A percentile compares a stretch with the other conserved stretches of the same genome.
Evolutionary conservation across 1,140 invertebrate genomes (phyloP).

Genomic region (Gryon sp.): DNA sequence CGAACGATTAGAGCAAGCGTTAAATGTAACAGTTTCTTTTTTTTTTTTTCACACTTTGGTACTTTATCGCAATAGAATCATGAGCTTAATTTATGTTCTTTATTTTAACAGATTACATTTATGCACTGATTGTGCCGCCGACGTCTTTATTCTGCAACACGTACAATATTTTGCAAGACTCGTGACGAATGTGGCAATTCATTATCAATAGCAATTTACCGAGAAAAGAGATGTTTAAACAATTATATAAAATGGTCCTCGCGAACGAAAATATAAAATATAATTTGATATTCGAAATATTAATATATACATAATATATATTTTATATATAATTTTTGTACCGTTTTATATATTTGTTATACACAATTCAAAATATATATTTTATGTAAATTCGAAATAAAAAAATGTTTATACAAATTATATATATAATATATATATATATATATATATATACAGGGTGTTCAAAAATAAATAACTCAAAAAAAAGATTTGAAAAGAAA

Average conservation of each 20-base stretch:
- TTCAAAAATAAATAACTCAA: too few relatives aligned
- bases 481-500: too few relatives aligned
- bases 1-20: conserved; percentile 58
- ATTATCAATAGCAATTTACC: conserved; percentile 43
- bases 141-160: conserved; percentile 48
- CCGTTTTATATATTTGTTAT: too few relatives aligned
- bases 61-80: conserved; percentile 26
- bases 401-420: too few relatives aligned
- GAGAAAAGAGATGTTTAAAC: conserved; percentile 42
- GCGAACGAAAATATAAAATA: too few relatives aligned
- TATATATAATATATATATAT: too few relatives aligned
- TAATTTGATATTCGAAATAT: too few relatives aligned
- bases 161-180: conserved; percentile 46
- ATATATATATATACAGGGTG: too few relatives aligned
- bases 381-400: too few relatives aligned
- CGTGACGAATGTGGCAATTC: conserved; percentile 47
- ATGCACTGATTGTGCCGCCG: conserved; percentile 52
- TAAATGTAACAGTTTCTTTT: conserved; percentile 61
- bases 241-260: conserved; percentile 36
- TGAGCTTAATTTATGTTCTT: conserved; percentile 35
- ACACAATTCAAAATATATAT: too few relatives aligned
- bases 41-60: conserved; percentile 29
- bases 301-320: too few relatives aligned
- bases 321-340: too few relatives aligned
- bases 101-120: conserved; percentile 51